Conservation (phyloP, 2,888 invertebrate genomes). For the Nomada hirtipes region DNA sequence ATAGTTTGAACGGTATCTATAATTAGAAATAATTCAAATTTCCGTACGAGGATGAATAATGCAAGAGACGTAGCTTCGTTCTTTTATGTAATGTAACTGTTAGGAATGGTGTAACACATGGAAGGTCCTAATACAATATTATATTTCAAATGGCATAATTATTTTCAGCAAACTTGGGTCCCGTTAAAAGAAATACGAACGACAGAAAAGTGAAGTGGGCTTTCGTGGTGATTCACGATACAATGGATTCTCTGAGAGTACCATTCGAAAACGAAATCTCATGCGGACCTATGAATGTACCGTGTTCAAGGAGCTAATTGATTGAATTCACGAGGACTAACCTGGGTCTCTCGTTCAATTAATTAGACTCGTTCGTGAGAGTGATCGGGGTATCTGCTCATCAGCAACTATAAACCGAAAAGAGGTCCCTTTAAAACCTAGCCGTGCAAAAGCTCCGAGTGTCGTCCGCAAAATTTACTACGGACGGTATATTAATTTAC, state of each 20-base stretch:
- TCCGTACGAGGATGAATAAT: too few species aligned
- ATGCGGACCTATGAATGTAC: slow-evolving; percentile 5
- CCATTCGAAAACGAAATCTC: not conserved
- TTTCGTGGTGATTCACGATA: not conserved
- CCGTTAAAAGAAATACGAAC: too few species aligned
- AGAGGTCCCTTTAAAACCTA: slow-evolving; percentile 18
- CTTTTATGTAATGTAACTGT: too few species aligned
- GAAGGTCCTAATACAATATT: too few species aligned
- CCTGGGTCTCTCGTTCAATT: slow-evolving; percentile 29
- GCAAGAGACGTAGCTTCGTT: too few species aligned
- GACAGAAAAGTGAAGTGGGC: too few species aligned
- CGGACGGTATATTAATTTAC: slow-evolving; percentile 54
- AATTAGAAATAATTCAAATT: too few species aligned
- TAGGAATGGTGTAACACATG: too few species aligned
- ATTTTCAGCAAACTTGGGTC: too few species aligned
- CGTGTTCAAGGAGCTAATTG: slow-evolving; percentile 29
- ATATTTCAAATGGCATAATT: too few species aligned
- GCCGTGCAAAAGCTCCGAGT: slow-evolving; percentile 31
- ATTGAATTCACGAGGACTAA: slow-evolving; percentile 29
- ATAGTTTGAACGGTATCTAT: too few species aligned
- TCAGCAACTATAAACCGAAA: slow-evolving; percentile 44
- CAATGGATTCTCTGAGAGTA: not conserved
- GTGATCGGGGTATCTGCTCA: slow-evolving; percentile 18
- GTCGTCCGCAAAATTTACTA: slow-evolving; percentile 51
- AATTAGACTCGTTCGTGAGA: slow-evolving; percentile 39